These are phyloP conservation scores for Meteorus cinctellus DNA, from an alignment of 2,888 invertebrate species.

Conservation along the genomic window DNA sequence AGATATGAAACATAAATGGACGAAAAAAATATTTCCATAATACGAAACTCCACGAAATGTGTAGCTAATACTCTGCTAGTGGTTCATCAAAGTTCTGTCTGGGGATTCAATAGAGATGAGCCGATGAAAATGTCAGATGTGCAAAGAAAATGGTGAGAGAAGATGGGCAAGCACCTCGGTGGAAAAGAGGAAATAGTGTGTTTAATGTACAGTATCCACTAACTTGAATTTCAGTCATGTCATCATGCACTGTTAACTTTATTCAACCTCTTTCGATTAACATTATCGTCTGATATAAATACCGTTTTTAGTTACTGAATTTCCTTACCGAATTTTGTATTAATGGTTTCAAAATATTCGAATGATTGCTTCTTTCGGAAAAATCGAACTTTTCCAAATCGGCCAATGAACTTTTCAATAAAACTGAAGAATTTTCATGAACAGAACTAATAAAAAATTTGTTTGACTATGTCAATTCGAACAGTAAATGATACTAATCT, in stretches of 20 bases:
- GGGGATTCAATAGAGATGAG: constrained; percentile 17
- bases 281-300: neutral
- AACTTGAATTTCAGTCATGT: constrained; percentile 1
- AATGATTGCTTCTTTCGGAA: too few species aligned
- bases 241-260: constrained; percentile 4
- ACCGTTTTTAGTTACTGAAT: too few species aligned
- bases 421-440: too few species aligned
- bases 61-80: neutral
- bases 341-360: too few species aligned
- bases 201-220: neutral
- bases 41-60: neutral
- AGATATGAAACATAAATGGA: neutral
- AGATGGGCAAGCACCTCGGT: neutral
- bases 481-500: too few species aligned
- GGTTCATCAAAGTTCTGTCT: constrained; percentile 4
- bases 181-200: neutral
- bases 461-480: too few species aligned
- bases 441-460: too few species aligned
- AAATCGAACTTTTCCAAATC: too few species aligned
- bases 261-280: neutral
- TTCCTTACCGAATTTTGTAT: too few species aligned
- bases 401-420: too few species aligned
- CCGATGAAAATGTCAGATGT: neutral
- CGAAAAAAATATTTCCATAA: neutral
- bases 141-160: neutral